phyloP scores from a whole-genome alignment of 2,888 invertebrate genomes.

The Bunonema sp. region DNA sequence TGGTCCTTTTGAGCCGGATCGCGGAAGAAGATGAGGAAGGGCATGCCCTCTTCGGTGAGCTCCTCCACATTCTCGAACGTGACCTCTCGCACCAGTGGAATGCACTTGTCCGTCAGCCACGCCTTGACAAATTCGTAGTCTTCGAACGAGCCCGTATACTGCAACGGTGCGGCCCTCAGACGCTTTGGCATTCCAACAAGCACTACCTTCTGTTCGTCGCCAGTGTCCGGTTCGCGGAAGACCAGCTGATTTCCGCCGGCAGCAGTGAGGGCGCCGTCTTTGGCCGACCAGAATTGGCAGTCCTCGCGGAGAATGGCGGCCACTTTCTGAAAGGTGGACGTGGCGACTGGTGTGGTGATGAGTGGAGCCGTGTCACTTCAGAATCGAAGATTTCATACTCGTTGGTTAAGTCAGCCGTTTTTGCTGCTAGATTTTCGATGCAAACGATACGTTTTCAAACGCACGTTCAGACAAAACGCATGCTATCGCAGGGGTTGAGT shows the following conservation, averaged over 20 bases:
- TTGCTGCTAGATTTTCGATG: no score
- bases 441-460: no score
- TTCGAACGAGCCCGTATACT: conserved; percentile 34
- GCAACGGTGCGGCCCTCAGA: conserved; percentile 1
- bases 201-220: conserved; percentile 26
- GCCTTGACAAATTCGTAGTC: conserved; percentile 60
- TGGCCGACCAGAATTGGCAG: conserved; percentile 82
- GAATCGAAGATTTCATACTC: no score
- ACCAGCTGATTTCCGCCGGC: conserved; percentile 17
- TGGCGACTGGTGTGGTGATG: no score
- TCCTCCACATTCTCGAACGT: conserved; percentile 95
- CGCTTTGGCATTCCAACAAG: background rate
- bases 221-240: conserved; percentile 30
- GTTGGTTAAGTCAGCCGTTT: no score
- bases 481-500: no score
- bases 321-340: conserved; percentile 22
- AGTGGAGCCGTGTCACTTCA: no score
- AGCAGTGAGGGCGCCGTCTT: conserved; percentile 44
- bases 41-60: conserved; percentile 64
- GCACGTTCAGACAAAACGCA: no score
- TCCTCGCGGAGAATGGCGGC: conserved; percentile 77
- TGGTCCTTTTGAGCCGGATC: conserved; percentile 65
- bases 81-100: conserved; percentile 91
- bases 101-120: conserved; percentile 83
- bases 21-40: conserved; percentile 91